A percentile compares a stretch with the other conserved stretches of the same genome.
Evolutionary conservation across 2,888 invertebrate species (phyloP).

Genomic region (Tetheella fluctuosa): DNA sequence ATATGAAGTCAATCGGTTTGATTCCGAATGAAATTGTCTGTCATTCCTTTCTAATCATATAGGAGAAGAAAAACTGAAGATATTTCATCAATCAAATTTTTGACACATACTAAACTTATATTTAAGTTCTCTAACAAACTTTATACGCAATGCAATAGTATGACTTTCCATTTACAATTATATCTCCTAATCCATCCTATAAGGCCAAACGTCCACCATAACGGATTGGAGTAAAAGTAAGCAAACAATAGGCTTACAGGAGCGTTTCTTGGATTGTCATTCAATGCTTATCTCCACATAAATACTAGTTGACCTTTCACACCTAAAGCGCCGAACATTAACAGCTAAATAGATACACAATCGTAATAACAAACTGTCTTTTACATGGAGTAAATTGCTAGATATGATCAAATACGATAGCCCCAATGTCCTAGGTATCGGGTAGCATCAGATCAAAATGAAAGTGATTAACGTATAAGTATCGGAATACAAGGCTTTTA

Average conservation of each 20-base stretch:
- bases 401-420: neutral
- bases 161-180: too few species aligned
- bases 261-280: neutral
- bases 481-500: neutral
- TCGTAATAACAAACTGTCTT: neutral
- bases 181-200: too few species aligned
- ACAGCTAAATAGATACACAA: slow-evolving; percentile 5
- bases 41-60: too few species aligned
- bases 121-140: too few species aligned
- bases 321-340: slow-evolving; percentile 14
- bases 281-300: neutral
- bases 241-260: neutral
- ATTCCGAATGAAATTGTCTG: too few species aligned
- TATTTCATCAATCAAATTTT: too few species aligned
- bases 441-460: neutral
- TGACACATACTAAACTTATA: too few species aligned
- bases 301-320: neutral
- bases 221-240: neutral
- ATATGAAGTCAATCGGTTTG: too few species aligned
- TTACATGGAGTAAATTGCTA: neutral
- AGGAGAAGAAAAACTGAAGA: too few species aligned
- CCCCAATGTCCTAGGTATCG: neutral
- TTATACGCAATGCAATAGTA: too few species aligned
- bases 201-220: neutral
- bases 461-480: neutral